phyloP scores from a whole-genome alignment of 2,797 vertebrate species.

The Xenopus petersii region DNA sequence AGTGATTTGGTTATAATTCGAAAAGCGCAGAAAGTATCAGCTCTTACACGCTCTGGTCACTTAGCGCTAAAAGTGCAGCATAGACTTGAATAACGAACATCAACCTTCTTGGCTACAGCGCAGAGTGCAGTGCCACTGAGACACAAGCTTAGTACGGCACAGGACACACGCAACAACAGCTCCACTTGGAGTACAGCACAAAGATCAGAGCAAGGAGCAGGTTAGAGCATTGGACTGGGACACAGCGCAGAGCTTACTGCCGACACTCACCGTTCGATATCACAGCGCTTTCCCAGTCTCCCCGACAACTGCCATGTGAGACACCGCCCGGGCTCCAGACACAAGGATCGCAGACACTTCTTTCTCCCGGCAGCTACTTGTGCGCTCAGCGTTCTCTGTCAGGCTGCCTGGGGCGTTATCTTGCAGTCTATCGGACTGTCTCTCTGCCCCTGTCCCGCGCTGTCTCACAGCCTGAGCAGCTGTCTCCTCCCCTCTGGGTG shows the following conservation, averaged over 20 bases:
- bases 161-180: not conserved
- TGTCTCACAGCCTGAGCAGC: not conserved
- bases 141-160: not conserved
- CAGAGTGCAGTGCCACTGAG: not conserved
- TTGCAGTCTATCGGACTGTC: not conserved
- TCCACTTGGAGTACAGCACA: not conserved
- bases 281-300: not conserved
- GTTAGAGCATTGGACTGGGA: not conserved
- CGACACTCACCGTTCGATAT: not conserved
- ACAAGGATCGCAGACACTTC: no score
- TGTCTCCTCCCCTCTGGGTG: slow-evolving; percentile 43
- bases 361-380: no score
- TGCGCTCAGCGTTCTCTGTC: no score
- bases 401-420: no score
- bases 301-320: slow-evolving; percentile 20
- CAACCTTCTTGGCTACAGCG: no score
- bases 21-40: no score
- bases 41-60: no score
- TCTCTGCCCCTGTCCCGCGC: slow-evolving; percentile 3
- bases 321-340: not conserved
- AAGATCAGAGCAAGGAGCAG: not conserved
- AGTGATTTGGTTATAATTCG: no score
- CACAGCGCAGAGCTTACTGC: not conserved
- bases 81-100: no score
- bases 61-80: no score